Conservation (phyloP, 2,113 vertebrate genomes). For the Jacana jacana region DNA sequence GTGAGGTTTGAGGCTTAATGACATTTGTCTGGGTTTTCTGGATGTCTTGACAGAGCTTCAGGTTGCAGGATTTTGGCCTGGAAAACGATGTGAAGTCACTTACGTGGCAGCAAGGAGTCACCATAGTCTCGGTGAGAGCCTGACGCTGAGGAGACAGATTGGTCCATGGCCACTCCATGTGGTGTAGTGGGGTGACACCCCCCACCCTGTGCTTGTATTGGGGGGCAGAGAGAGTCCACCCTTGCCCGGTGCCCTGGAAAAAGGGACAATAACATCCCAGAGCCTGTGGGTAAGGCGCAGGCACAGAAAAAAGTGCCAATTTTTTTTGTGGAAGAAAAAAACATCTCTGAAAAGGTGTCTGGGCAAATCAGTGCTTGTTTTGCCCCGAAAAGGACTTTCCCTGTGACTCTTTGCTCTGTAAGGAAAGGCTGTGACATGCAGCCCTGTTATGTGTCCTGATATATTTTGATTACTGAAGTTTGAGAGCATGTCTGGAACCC, state of each 20-base stretch:
- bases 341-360: rapidly evolving
- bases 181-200: background rate
- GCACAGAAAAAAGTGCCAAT: background rate
- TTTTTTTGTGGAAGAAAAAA: background rate
- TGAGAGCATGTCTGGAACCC: background rate
- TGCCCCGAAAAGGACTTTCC: background rate
- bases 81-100: background rate
- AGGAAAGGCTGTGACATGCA: background rate
- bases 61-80: background rate
- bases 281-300: rapidly evolving
- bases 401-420: background rate
- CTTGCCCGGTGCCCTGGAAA: background rate
- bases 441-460: rapidly evolving
- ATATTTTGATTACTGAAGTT: background rate
- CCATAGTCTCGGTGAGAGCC: background rate
- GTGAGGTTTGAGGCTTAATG: background rate
- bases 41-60: background rate
- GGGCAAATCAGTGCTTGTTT: background rate
- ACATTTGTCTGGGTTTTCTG: background rate
- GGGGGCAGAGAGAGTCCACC: background rate
- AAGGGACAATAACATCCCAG: background rate
- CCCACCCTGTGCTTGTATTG: background rate
- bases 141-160: no score
- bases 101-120: background rate
- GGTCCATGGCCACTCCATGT: background rate